Evolutionary conservation across 2,113 vertebrate genomes (phyloP), one percentile per base, ranked within the genome.

Genomic region (Colius striatus): DNA sequence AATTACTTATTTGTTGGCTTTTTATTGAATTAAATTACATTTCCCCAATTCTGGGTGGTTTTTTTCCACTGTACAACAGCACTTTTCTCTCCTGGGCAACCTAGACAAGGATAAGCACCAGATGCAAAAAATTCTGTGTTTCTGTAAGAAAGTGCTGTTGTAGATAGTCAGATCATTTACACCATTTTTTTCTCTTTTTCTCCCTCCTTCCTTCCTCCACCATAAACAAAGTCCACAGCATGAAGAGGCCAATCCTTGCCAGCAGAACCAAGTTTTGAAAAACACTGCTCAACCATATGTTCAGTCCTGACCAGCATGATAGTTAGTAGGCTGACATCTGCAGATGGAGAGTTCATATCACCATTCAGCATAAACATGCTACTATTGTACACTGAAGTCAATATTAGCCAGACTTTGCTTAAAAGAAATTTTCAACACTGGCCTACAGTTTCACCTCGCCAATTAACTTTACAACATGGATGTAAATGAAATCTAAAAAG

Each of bases 221-320:
- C 19, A 21, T 80, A 96, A 96, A 96, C 84, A 81, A 91, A 95
- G 68, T 65, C 73, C 54, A 85, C 66, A 91, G 96, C 93, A 77
- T 95, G 62, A 96, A 95, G 92, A 96, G 94, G 88, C 88, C 85
- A 96, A 92, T 89, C 76, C 58, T 75, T 91, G 77, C 92, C 92
- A 95, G 50, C 74, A 95, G 87, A 95, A 95, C 72, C 83, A 93
- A 95, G 89, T 89, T 92, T 85, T 81, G 74, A 83, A 92, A 96
- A 94, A 92, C 92, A 81, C 51, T 81, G 74, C 53, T 84, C 71
- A 43, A 87, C 90, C 94, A 91, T 92, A 94, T 97, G 95, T 88
- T 95, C 94, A 71, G 91, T 71, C 68, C 79, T 83, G 93, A 89
- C 92, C 92, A 75, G 89, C 53, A 6, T n/a, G 53, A 91, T 84